A percentile compares a stretch with the other conserved stretches of the same genome.
Conservation (phyloP, 35 echinoderm and acorn worm species). For the Eucidaris tribuloides region DNA sequence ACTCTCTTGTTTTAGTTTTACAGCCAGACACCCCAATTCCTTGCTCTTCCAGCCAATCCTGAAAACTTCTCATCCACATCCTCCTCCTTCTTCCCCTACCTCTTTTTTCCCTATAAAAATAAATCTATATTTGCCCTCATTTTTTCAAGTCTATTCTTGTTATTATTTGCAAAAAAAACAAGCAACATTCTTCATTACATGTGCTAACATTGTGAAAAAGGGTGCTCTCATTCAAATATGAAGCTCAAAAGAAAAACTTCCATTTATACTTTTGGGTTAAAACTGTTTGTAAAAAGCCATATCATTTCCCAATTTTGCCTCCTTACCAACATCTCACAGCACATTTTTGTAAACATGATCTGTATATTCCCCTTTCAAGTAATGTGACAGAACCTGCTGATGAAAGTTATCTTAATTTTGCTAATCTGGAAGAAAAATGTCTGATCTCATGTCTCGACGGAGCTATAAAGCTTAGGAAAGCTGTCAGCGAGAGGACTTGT, state of each 20-base stretch:
- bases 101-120: too few species aligned
- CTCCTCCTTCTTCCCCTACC: too few species aligned
- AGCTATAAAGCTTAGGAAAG: slow-evolving; percentile 12
- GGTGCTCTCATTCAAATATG: too few species aligned
- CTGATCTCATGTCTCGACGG: background rate
- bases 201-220: too few species aligned
- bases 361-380: background rate
- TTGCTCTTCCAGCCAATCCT: background rate
- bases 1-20: too few species aligned
- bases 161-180: too few species aligned
- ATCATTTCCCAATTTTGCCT: background rate
- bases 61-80: background rate
- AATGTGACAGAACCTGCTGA: too few species aligned
- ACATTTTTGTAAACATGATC: background rate
- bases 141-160: too few species aligned
- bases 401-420: background rate
- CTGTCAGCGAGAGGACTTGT: background rate
- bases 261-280: background rate
- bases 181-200: too few species aligned
- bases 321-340: background rate
- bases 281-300: background rate
- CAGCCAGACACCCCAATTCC: background rate
- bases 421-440: background rate
- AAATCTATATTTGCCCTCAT: too few species aligned
- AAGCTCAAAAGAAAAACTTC: background rate